phyloP scores from a whole-genome alignment of 2,113 vertebrate genomes.

The Catharus bicknelli region DNA sequence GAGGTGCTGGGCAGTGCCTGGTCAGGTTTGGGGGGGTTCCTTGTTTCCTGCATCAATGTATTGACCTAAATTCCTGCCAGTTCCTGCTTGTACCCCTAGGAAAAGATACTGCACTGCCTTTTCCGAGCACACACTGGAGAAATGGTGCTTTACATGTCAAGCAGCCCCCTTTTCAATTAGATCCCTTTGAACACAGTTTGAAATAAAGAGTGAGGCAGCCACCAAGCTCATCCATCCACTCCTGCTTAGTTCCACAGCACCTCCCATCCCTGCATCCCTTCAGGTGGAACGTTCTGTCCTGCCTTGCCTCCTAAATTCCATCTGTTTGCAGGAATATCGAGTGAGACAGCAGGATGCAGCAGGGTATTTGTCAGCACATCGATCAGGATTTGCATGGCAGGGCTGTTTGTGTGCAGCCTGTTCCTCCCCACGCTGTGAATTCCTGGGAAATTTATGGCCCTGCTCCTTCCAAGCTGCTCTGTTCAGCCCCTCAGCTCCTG shows the following conservation, averaged over 20 bases:
- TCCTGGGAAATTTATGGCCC: not conserved
- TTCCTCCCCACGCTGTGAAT: not conserved
- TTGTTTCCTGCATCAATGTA: not conserved
- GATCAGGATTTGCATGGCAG: not conserved
- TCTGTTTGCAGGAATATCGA: not conserved
- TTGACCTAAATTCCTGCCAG: not conserved
- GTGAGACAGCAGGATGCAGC: not conserved
- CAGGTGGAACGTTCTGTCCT: not conserved
- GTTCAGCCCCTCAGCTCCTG: not conserved
- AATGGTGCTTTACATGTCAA: not conserved
- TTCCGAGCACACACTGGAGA: not conserved
- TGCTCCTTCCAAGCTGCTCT: not conserved
- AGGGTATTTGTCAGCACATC: not conserved
- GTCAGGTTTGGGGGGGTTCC: not conserved
- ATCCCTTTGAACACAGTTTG: not conserved
- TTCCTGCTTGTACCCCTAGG: not conserved
- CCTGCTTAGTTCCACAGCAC: not conserved
- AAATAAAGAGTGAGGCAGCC: not conserved
- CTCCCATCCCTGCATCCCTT: not conserved
- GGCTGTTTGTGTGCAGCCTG: not conserved
- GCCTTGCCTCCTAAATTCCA: not conserved
- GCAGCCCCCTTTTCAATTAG: not conserved
- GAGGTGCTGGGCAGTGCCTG: not conserved
- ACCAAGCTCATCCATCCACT: not conserved
- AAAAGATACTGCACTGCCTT: not conserved